phyloP scores from a whole-genome alignment of 2,797 vertebrate species.

The Triplophysa bombifrons region DNA sequence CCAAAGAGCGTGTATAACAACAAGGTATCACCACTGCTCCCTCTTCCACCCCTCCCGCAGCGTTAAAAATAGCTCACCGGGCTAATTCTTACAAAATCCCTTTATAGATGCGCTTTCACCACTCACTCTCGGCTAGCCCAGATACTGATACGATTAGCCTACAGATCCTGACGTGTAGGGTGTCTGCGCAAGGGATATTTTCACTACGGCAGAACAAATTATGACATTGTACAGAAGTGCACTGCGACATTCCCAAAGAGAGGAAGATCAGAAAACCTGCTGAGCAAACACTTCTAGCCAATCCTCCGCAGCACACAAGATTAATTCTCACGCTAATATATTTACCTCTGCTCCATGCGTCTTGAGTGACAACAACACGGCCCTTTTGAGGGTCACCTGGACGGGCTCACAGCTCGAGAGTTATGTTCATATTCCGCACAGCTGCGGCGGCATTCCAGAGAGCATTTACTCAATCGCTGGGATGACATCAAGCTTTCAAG shows the following conservation, averaged over 20 bases:
- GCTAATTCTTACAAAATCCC: slow-evolving; percentile 53
- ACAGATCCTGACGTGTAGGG: not conserved
- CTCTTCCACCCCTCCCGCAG: slow-evolving; percentile 19
- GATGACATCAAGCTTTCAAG: slow-evolving; percentile 37
- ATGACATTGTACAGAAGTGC: slow-evolving; percentile 19
- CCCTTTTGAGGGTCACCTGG: slow-evolving; percentile 34
- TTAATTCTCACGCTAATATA: slow-evolving; percentile 22
- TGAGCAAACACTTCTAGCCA: slow-evolving; percentile 3
- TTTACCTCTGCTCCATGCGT: slow-evolving; percentile 10
- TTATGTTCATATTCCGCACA: slow-evolving; percentile 28
- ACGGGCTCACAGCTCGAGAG: slow-evolving; percentile 29
- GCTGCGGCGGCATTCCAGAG: not conserved
- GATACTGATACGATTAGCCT: slow-evolving; percentile 33
- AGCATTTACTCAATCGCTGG: slow-evolving; percentile 13
- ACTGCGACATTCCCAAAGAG: slow-evolving; percentile 16
- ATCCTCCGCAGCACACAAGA: not conserved
- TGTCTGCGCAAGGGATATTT: not conserved
- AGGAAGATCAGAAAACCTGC: not conserved
- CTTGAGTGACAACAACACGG: slow-evolving; percentile 23
- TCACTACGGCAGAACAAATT: not conserved
- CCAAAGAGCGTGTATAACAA: slow-evolving; percentile 48
- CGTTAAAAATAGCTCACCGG: slow-evolving; percentile 58
- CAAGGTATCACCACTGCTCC: slow-evolving; percentile 40
- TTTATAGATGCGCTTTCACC: slow-evolving; percentile 49
- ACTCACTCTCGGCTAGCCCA: slow-evolving; percentile 41